Evolutionary conservation across 2,797 vertebrate genomes (phyloP).

Genomic region (Pangasius macronema): DNA sequence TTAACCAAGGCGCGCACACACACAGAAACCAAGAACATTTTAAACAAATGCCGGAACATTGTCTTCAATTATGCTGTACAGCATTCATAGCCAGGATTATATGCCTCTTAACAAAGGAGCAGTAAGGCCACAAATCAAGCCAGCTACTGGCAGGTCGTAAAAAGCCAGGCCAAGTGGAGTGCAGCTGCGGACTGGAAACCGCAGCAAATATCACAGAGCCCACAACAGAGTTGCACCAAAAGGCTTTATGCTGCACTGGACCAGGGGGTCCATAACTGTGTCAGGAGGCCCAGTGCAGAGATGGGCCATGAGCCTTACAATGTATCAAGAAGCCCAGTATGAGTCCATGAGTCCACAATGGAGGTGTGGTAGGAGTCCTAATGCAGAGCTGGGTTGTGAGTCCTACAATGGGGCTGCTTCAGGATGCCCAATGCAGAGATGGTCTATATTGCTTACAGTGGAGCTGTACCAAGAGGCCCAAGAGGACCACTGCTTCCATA

Average conservation of each 20-base stretch:
- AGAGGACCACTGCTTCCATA: not conserved
- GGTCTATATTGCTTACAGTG: not conserved
- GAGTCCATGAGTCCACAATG: not conserved
- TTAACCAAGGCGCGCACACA: not conserved
- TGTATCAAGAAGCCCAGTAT: not conserved
- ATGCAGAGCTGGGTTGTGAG: not conserved
- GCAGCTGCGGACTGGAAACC: conserved; percentile 19
- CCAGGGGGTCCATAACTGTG: not conserved
- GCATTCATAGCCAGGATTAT: conserved; percentile 3
- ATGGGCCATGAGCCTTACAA: not conserved
- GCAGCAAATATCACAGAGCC: conserved; percentile 4
- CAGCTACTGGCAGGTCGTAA: conserved; percentile 39
- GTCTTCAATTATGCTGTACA: not conserved
- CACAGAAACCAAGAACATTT: conserved; percentile 19
- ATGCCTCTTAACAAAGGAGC: conserved; percentile 31
- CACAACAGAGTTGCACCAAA: conserved; percentile 2
- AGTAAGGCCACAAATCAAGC: conserved; percentile 28
- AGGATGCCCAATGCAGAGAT: not conserved
- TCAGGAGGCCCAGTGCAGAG: not conserved
- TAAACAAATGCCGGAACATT: not conserved
- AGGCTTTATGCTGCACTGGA: not conserved
- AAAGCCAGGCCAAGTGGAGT: conserved; percentile 20
- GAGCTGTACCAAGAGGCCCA: not conserved
- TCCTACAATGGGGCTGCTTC: not conserved
- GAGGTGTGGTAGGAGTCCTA: not conserved